Conservation (phyloP, 1,140 invertebrate species). For the Lepidotrigona ventralis region DNA sequence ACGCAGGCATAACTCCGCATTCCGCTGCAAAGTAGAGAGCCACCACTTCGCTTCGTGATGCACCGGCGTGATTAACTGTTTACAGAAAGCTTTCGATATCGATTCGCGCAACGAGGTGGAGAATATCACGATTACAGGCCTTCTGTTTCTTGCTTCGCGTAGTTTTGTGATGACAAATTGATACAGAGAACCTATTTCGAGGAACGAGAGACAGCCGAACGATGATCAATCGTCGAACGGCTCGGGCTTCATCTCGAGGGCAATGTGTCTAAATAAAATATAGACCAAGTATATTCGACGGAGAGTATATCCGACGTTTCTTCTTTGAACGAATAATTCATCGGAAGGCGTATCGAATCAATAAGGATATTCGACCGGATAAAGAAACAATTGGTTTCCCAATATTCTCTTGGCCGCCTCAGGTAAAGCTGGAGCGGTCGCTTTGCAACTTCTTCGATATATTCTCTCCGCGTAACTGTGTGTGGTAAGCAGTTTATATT, state of each 20-base stretch:
- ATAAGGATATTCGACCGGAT: constrained; percentile 15
- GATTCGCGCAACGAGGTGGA: not conserved
- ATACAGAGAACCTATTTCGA: not conserved
- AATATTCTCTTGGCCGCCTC: not conserved
- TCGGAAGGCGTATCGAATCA: constrained; percentile 9
- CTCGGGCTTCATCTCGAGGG: not conserved
- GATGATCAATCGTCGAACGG: constrained; percentile 1
- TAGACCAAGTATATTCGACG: not conserved
- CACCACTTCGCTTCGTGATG: not conserved
- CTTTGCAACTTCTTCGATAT: constrained; percentile 33
- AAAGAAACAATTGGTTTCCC: constrained; percentile 19
- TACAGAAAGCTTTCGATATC: not conserved
- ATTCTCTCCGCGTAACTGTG: constrained; percentile 30
- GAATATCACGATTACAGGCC: not conserved
- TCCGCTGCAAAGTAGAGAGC: not conserved
- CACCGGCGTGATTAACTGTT: not conserved
- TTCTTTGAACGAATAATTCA: constrained; percentile 24
- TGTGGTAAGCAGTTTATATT: constrained; percentile 46
- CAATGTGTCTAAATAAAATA: not conserved
- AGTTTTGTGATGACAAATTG: not conserved
- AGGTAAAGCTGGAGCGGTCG: not conserved
- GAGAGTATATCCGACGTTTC: not conserved
- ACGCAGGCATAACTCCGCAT: not conserved
- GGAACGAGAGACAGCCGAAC: not conserved
- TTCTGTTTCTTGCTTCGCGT: too few relatives aligned